Base-by-base conservation (phyloP, 2,888 invertebrate species). In the Rhodophaea formosa region DNA sequence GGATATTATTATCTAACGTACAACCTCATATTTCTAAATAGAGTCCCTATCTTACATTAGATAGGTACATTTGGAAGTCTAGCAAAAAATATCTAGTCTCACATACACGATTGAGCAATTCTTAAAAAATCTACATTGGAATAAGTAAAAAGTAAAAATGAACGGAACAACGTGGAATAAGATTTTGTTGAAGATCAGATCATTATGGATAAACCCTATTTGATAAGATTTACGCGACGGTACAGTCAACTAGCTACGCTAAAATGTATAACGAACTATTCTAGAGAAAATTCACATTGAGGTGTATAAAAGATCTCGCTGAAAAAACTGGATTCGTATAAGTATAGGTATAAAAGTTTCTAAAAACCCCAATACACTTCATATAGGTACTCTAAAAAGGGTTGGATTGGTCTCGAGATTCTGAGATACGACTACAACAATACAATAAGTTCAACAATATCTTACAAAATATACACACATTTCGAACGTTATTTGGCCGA, bases 361-460 rank as follows among this genome's bases (percentile, higher is more conserved):
- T 88, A 88, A 88, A 88, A 88, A 80, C 74, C 78, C 80, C 79
- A 78, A 82, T 76, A 80, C 73, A 69, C 70, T 69, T 75, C 74
- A 70, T 71, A 84, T 84, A 86, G 80, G 81, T 81, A 77, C 67
- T 88, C 81, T 87, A 87, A 86, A 87, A 86, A 81, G 80, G 79
- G 76, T 85, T 81, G 80, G 76, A 80, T 90, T 90, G 90, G 90
- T 90, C 90, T 84, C 83, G 86, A 88, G 83, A 88, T 84, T 88
- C 80, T 80, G 84, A 84, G 79, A 85, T 82, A 75, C 76, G 65
- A 75, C 80, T 87, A 86, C 80, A 82, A 84, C 79, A 83, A 77
- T 75, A 74, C 67, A 76, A 82, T 75, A 82, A 74, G 69, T 74
- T 81, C 77, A 88, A 87, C 86, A 88, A 83, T 87, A 84, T 79